Conservation (phyloP, 2,888 invertebrate species). For the Hypsopygia costalis region DNA sequence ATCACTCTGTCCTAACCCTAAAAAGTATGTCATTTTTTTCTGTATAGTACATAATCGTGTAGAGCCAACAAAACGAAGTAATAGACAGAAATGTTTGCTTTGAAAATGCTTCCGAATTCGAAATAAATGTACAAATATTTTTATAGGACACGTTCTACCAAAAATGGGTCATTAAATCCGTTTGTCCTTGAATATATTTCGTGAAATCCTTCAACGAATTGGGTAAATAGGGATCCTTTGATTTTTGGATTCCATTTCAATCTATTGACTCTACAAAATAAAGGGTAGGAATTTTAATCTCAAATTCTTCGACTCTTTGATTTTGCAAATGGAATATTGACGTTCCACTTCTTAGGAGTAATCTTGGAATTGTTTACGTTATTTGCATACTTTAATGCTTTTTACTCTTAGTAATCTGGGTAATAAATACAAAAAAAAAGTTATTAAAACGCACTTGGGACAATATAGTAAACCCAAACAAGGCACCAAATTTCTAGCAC, state of each 20-base stretch:
- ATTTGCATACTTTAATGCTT: constrained; percentile 1
- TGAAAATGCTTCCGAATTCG: too few species aligned
- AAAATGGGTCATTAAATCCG: constrained; percentile 18
- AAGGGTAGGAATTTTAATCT: constrained; percentile 58
- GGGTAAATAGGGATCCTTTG: constrained; percentile 44
- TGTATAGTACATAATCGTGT: too few species aligned
- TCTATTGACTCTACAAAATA: constrained; percentile 55
- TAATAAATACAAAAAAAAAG: too few species aligned
- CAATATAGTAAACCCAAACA: too few species aligned
- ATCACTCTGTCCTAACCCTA: too few species aligned
- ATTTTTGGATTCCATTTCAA: constrained; percentile 53
- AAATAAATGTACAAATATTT: constrained; percentile 17
- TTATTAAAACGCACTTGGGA: too few species aligned
- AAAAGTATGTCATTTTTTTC: too few species aligned
- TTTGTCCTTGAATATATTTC: constrained; percentile 17
- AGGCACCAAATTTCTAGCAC: too few species aligned
- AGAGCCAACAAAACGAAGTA: too few species aligned
- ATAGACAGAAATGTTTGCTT: too few species aligned
- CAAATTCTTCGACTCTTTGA: constrained; percentile 33
- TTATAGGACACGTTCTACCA: constrained; percentile 16
- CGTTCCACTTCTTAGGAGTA: neutral
- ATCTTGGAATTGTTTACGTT: constrained; percentile 1
- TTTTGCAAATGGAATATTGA: constrained; percentile 21
- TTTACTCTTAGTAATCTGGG: neutral
- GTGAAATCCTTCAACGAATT: constrained; percentile 27